Conservation (phyloP, 2,888 invertebrate genomes). For the Branchipolynoe longqiensis region DNA sequence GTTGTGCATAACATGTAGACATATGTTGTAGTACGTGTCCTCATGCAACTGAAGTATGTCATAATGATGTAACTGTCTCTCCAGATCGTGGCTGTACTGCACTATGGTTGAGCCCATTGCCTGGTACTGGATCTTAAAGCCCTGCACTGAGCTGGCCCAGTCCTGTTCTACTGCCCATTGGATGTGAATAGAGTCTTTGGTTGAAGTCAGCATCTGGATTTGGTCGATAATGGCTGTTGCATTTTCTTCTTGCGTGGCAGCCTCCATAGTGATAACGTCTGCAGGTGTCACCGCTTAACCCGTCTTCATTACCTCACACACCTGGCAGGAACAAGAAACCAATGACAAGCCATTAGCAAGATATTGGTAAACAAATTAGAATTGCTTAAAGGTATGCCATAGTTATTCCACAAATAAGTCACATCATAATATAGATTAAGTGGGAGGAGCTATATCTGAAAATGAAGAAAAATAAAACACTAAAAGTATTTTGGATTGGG, state of each 20-base stretch:
- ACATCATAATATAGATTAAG: too few species aligned
- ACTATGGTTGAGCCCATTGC: constrained; percentile 66
- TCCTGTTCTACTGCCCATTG: constrained; percentile 59
- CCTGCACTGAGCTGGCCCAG: constrained; percentile 38
- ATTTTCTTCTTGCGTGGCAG: background rate
- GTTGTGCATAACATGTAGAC: constrained; percentile 63
- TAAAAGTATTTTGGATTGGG: too few species aligned
- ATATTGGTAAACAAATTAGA: too few species aligned
- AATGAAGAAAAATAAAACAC: too few species aligned
- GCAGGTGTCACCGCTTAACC: background rate
- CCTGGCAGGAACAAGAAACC: background rate
- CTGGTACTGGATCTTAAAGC: constrained; percentile 65
- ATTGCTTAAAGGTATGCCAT: too few species aligned
- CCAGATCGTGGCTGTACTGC: constrained; percentile 61
- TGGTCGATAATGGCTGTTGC: constrained; percentile 33
- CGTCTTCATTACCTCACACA: background rate
- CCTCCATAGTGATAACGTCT: background rate
- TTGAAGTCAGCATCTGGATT: constrained; percentile 87
- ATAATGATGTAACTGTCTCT: constrained; percentile 53
- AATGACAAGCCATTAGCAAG: background rate
- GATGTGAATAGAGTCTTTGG: constrained; percentile 67
- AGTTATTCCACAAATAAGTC: too few species aligned
- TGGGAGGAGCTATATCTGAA: too few species aligned
- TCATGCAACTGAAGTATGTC: constrained; percentile 68
- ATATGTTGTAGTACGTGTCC: constrained; percentile 68